Evolutionary conservation across 2,113 vertebrate genomes (phyloP).

Genomic region (Dolichotis patagonum): DNA sequence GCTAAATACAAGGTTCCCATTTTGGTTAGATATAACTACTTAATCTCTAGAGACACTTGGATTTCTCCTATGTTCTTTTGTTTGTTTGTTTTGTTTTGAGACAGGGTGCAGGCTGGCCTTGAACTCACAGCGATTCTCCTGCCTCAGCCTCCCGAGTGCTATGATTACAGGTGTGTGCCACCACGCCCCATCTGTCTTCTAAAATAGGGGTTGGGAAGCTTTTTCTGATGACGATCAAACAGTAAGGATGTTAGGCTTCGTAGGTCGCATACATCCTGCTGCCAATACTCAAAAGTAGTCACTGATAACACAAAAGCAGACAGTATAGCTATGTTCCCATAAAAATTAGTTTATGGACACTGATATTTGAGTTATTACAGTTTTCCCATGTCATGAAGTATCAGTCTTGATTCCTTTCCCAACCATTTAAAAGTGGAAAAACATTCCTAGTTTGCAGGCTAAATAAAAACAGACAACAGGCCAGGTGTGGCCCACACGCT

Average conservation of each 20-base stretch:
- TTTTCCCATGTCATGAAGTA: not conserved
- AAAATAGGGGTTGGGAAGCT: not conserved
- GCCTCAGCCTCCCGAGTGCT: not conserved
- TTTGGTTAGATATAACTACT: conserved; percentile 44
- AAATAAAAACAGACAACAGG: not conserved
- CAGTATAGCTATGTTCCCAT: not conserved
- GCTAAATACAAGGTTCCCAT: not conserved
- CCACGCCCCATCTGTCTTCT: not conserved
- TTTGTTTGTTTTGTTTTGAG: not conserved
- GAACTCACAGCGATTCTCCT: not conserved
- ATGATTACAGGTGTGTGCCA: not conserved
- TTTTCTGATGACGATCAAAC: not conserved
- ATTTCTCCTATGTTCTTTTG: not conserved
- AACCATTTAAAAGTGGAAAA: conserved; percentile 44
- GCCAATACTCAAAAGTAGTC: not conserved
- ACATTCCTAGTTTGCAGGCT: not conserved
- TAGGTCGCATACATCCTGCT: not conserved
- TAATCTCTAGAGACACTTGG: not conserved
- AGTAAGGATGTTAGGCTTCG: not conserved
- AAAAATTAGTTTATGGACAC: not conserved
- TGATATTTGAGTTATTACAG: conserved; percentile 6
- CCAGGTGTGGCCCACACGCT: not conserved
- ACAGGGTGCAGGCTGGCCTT: not conserved
- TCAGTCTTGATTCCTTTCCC: not conserved
- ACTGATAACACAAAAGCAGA: not conserved